Percentiles rank a stretch among this genome's conserved stretches.
These are phyloP conservation scores for Drosophila neocordata DNA, from an alignment of 1,140 invertebrate species.

Conservation along the genomic window DNA sequence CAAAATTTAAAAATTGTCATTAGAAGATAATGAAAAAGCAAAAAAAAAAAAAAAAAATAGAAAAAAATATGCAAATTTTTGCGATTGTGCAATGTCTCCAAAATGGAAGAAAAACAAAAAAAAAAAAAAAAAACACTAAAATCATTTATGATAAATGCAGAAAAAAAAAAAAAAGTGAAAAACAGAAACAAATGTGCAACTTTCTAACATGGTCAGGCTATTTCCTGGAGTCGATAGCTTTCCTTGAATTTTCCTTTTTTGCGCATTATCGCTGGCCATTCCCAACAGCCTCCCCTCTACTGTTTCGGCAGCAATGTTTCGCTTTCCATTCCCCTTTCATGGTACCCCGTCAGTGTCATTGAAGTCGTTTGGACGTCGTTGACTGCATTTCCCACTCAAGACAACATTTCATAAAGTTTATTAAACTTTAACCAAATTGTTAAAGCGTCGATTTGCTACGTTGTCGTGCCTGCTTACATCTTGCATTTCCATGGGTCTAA, in stretches of 20 bases:
- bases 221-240: constrained; percentile 51
- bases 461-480: constrained; percentile 13
- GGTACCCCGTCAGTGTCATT: constrained; percentile 42
- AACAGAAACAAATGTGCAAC: constrained; percentile 20
- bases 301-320: neutral
- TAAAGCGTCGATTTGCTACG: constrained; percentile 60
- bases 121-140: constrained; percentile 13
- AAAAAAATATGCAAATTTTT: constrained; percentile 25
- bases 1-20: constrained; percentile 5
- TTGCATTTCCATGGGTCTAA: neutral
- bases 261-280: constrained; percentile 39
- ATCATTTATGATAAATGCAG: constrained; percentile 29
- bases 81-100: constrained; percentile 31
- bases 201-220: constrained; percentile 42
- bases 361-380: constrained; percentile 51
- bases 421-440: constrained; percentile 80
- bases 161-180: constrained; percentile 4
- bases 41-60: neutral
- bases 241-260: constrained; percentile 55
- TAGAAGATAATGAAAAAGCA: neutral
- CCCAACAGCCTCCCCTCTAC: neutral
- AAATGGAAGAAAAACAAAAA: constrained; percentile 29
- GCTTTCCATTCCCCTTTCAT: neutral
- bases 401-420: constrained; percentile 80
- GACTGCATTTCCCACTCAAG: constrained; percentile 76